phyloP scores from a whole-genome alignment of 1,140 invertebrate species.

The Megathymus violae region DNA sequence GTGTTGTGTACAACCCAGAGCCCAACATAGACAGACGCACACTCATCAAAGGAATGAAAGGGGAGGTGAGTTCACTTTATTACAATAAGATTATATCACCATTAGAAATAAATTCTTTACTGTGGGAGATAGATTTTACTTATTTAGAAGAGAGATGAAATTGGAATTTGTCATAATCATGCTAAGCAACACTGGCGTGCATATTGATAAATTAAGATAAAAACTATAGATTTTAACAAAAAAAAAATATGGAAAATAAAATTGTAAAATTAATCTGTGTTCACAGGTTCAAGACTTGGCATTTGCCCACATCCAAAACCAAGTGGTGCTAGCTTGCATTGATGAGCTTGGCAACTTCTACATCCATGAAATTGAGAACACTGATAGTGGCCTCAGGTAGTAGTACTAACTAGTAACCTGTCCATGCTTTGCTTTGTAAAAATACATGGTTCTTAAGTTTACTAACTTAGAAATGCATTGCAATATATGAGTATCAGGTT shows the following conservation, averaged over 20 bases:
- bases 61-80: slow-evolving; percentile 68
- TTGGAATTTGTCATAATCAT: too few relatives aligned
- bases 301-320: slow-evolving; percentile 91
- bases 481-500: too few relatives aligned
- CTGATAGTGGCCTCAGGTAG: slow-evolving; percentile 84
- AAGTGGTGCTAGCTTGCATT: slow-evolving; percentile 92
- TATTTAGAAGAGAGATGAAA: too few relatives aligned
- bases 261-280: neutral
- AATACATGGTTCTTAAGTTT: too few relatives aligned
- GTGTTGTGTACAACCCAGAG: slow-evolving; percentile 89
- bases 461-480: too few relatives aligned
- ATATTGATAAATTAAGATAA: too few relatives aligned
- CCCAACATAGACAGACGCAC: slow-evolving; percentile 88
- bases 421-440: too few relatives aligned
- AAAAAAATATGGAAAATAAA: too few relatives aligned
- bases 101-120: too few relatives aligned
- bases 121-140: too few relatives aligned
- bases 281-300: slow-evolving; percentile 92
- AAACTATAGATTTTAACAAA: too few relatives aligned
- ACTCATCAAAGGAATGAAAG: slow-evolving; percentile 93
- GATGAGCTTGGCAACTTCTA: slow-evolving; percentile 93
- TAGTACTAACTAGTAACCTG: neutral
- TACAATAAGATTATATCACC: neutral
- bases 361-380: slow-evolving; percentile 91
- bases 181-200: too few relatives aligned